A percentile compares a stretch with the other conserved stretches of the same genome.
Conservation (phyloP, 1,140 invertebrate species). For the Aphis craccivora region DNA sequence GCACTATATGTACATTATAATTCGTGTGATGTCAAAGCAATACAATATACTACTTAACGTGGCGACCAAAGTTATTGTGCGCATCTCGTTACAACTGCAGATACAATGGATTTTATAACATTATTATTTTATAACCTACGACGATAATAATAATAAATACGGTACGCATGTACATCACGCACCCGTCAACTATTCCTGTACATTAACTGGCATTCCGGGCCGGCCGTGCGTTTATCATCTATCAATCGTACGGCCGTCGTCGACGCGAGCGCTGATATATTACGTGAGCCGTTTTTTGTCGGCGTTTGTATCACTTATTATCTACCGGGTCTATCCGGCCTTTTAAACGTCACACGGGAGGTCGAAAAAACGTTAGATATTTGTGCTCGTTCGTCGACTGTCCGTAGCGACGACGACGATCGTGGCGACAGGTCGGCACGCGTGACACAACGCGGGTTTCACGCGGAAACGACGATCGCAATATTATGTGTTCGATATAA, state of each 20-base stretch:
- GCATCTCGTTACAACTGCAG: background rate
- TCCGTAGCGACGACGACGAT: background rate
- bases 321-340: background rate
- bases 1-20: no score
- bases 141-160: background rate
- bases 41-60: background rate
- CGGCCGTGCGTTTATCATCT: background rate
- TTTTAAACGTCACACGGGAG: background rate
- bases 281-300: background rate
- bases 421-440: no score
- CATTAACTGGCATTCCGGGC: background rate
- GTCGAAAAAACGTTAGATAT: background rate
- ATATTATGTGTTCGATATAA: no score
- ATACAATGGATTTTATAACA: background rate
- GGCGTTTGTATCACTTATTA: background rate
- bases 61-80: background rate
- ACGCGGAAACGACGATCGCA: background rate
- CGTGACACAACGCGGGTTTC: no score
- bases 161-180: background rate
- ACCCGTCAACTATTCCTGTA: background rate
- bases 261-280: background rate
- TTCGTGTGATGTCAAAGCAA: background rate
- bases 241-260: background rate
- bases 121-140: background rate
- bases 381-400: background rate